Evolutionary conservation across 2,888 invertebrate genomes (phyloP).

Genomic region (Alentia gelatinosa): DNA sequence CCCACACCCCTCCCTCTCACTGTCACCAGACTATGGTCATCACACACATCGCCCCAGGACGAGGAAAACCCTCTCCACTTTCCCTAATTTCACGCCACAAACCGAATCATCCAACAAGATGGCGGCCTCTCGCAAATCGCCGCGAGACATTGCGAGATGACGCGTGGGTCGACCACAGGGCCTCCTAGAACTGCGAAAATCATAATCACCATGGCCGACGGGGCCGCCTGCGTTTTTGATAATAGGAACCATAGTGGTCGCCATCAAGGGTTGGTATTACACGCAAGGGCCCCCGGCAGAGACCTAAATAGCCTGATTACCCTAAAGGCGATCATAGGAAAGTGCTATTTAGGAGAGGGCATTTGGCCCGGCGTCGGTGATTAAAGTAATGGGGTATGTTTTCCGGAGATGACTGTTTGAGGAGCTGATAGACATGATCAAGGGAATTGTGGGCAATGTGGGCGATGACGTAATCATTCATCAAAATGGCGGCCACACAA

Average conservation of each 20-base stretch:
- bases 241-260: not conserved
- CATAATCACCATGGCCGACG: not conserved
- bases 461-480: slow-evolving; percentile 6
- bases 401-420: slow-evolving; percentile 4
- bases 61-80: not conserved
- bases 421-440: not conserved
- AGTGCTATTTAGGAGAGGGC: not conserved
- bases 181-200: slow-evolving; percentile 3
- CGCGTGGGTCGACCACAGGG: not conserved
- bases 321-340: not conserved
- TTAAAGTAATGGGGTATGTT: slow-evolving; percentile 16
- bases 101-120: not conserved
- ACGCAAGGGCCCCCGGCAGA: not conserved
- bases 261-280: not conserved
- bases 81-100: slow-evolving; percentile 16
- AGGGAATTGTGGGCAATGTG: slow-evolving; percentile 6
- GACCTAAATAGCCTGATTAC: not conserved
- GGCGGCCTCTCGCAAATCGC: not conserved
- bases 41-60: not conserved
- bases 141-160: not conserved
- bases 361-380: not conserved
- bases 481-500: not conserved
- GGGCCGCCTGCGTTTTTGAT: slow-evolving; percentile 6
- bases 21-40: not conserved
- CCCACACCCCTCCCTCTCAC: not conserved